Conservation (phyloP, 2,113 vertebrate species). For the Coryphaenoides rupestris region DNA sequence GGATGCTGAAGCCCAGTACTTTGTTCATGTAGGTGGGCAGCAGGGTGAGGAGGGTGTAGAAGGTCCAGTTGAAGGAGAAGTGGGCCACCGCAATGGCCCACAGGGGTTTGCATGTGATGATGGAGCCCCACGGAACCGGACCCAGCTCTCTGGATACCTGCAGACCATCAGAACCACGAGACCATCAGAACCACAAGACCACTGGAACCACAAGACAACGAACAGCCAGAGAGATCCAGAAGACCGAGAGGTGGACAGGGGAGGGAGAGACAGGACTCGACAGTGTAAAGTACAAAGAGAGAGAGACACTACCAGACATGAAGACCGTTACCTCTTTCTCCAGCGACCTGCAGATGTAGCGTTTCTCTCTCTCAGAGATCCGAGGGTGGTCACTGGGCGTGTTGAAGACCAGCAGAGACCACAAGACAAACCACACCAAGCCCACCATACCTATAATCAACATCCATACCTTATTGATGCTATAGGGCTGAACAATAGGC, state of each 20-base stretch:
- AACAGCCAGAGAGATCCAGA: too few species aligned
- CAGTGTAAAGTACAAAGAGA: too few species aligned
- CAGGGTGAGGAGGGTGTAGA: constrained; percentile 93
- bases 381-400: constrained; percentile 82
- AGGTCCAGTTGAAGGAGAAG: constrained; percentile 97
- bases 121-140: constrained; percentile 83
- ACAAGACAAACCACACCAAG: constrained; percentile 88
- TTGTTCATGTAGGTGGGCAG: constrained; percentile 96
- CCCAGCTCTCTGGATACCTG: constrained; percentile 75
- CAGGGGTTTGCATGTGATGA: constrained; percentile 81
- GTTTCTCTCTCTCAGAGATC: constrained; percentile 82
- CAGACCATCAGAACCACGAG: not conserved
- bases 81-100: constrained; percentile 95
- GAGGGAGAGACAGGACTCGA: too few species aligned
- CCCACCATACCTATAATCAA: constrained; percentile 78
- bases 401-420: constrained; percentile 81
- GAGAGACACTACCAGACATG: too few species aligned
- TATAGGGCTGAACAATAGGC: too few species aligned
- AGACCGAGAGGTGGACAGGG: too few species aligned
- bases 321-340: constrained; percentile 81
- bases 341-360: constrained; percentile 84
- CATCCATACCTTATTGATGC: too few species aligned
- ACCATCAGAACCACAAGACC: too few species aligned
- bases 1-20: constrained; percentile 88
- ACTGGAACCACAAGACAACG: too few species aligned